phyloP scores from a whole-genome alignment of 2,113 vertebrate genomes.

The Sciurus niger region DNA sequence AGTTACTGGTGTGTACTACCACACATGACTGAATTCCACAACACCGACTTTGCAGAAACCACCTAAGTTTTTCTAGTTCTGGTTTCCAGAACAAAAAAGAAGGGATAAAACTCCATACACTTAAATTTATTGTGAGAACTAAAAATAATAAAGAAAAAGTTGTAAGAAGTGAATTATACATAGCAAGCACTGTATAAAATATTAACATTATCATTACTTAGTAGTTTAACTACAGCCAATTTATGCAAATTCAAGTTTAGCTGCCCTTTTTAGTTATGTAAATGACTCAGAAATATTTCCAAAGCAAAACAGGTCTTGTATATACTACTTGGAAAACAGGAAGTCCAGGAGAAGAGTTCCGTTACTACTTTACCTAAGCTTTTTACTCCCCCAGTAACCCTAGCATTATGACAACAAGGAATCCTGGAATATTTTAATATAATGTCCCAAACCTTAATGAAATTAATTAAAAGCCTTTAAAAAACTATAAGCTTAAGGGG shows the following conservation, averaged over 20 bases:
- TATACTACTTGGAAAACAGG: neutral
- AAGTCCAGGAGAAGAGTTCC: neutral
- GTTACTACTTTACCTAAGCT: neutral
- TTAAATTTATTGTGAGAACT: neutral
- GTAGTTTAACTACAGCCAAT: neutral
- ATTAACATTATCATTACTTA: neutral
- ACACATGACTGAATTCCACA: neutral
- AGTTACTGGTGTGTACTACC: neutral
- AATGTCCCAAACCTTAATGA: neutral
- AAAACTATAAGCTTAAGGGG: neutral
- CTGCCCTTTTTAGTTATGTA: neutral
- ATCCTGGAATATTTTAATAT: conserved; percentile 52
- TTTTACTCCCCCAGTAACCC: neutral
- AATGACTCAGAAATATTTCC: conserved; percentile 1
- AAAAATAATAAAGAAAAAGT: neutral
- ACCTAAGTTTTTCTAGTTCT: neutral
- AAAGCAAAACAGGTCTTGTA: neutral
- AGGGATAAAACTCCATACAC: neutral
- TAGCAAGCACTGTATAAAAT: neutral
- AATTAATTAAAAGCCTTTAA: neutral
- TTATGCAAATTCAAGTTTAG: neutral
- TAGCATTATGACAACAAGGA: neutral
- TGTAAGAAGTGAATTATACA: neutral
- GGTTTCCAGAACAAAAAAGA: neutral
- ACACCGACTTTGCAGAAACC: neutral